Evolutionary conservation across 2,113 vertebrate genomes (phyloP).

Genomic region (Tiliqua scincoides): DNA sequence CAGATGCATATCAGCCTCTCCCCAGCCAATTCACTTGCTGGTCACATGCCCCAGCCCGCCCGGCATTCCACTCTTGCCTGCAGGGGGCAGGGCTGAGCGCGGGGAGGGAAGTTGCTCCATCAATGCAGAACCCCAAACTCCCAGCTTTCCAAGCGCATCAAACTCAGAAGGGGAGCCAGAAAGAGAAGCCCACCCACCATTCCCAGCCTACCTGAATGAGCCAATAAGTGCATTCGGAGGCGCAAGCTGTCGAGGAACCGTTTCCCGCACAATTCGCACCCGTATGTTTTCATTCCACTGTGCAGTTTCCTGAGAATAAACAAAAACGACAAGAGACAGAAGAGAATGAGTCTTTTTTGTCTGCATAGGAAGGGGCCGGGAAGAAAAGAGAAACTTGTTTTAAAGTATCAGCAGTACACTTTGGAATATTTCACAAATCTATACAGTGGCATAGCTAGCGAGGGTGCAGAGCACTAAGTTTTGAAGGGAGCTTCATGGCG

Average conservation of each 20-base stretch:
- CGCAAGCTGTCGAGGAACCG: constrained; percentile 97
- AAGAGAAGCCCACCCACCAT: neutral
- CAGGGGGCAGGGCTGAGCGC: no score
- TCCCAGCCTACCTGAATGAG: constrained; percentile 90
- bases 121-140: no score
- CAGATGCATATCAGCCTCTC: no score
- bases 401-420: accelerated
- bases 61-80: no score
- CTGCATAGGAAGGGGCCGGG: accelerated
- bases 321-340: constrained; percentile 47
- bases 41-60: no score
- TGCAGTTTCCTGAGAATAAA: constrained; percentile 91
- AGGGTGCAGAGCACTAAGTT: no score
- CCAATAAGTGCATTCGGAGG: constrained; percentile 98
- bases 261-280: constrained; percentile 97
- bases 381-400: neutral
- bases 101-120: no score
- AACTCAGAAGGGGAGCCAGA: no score
- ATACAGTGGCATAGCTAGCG: no score
- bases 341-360: constrained; percentile 4
- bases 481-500: no score
- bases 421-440: accelerated
- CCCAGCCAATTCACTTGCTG: no score
- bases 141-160: neutral
- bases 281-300: constrained; percentile 98